Base-by-base conservation (phyloP, 2,888 invertebrate species). In the Anthrax anthrax region DNA sequence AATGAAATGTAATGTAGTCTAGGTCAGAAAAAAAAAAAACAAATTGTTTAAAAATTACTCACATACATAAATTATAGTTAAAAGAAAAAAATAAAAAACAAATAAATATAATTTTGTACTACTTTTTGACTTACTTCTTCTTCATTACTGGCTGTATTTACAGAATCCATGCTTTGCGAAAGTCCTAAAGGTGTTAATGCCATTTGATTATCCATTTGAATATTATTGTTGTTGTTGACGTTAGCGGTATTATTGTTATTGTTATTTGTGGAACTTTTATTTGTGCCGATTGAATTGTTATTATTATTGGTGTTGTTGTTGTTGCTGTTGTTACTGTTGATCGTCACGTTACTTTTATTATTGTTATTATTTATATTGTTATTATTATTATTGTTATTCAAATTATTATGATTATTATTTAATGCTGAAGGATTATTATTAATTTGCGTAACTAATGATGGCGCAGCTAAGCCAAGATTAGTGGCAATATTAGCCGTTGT, bases 151-250 rank as follows among this genome's bases (percentile, higher is more conserved):
- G 84, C 83, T 60, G 91, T 91, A 74, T 92, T 92, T 68, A 94
- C 94, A 61, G 91, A 92, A 75, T 94, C 94, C 91, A 94, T 92
- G 75, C 91, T 92, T 74, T 94, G 92, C 69, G 91, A 91, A 64
- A 88, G 77, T 62, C 89, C 84, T 66, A 82, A 75, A 64, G 79
- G 77, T 57, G 79, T 77, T 56, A 79, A 73, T 56, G 80, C 78
- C 63, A 68, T 67, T 61, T 65, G 66, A 60, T 67, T 69, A 54
- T 69, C 69, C 65, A 66, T 66, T 54, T 59, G 60, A 55, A 53
- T 55, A 55, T 51, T 57, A 56, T 52, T 60, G 53, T 47, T 54
- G 48, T 46, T 55, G 53, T 46, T 58, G 54, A 16, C 45, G 32
- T 18, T 43, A 29, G 43, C 43, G 38, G 14, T 42, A 16, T 36